phyloP scores from a whole-genome alignment of 1,140 invertebrate genomes.

The Drosophila tsacasi region DNA sequence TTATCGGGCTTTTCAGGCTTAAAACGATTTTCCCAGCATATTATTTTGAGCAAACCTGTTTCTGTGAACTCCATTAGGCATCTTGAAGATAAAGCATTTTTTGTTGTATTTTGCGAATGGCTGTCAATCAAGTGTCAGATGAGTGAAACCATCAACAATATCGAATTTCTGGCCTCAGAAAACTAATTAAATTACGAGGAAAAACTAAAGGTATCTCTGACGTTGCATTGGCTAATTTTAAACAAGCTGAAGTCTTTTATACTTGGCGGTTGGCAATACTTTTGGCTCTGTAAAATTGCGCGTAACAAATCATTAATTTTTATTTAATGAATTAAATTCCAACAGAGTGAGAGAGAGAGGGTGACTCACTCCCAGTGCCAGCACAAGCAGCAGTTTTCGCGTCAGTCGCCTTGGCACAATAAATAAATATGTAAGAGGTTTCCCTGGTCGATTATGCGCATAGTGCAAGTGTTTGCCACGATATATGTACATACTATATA shows the following conservation, averaged over 20 bases:
- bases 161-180: constrained; percentile 80
- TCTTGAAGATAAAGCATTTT: constrained; percentile 11
- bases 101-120: constrained; percentile 54
- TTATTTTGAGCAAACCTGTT: constrained; percentile 30
- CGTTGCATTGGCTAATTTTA: constrained; percentile 68
- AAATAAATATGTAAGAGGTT: constrained; percentile 73
- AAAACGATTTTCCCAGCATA: constrained; percentile 41
- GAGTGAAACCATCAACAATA: constrained; percentile 80
- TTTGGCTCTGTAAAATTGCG: constrained; percentile 75
- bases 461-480: constrained; percentile 72
- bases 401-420: constrained; percentile 72
- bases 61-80: constrained; percentile 45
- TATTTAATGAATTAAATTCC: constrained; percentile 80
- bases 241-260: constrained; percentile 70
- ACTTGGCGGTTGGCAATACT: constrained; percentile 71
- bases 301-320: constrained; percentile 81
- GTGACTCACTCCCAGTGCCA: constrained; percentile 21
- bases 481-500: constrained; percentile 33
- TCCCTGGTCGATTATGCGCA: constrained; percentile 62
- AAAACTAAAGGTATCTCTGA: constrained; percentile 43
- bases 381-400: constrained; percentile 3
- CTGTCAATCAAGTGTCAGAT: constrained; percentile 83
- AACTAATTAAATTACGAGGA: constrained; percentile 82
- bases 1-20: constrained; percentile 32
- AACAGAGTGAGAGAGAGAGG: constrained; percentile 4